phyloP scores from a whole-genome alignment of 1,140 invertebrate species.

The Orius insidiosus region DNA sequence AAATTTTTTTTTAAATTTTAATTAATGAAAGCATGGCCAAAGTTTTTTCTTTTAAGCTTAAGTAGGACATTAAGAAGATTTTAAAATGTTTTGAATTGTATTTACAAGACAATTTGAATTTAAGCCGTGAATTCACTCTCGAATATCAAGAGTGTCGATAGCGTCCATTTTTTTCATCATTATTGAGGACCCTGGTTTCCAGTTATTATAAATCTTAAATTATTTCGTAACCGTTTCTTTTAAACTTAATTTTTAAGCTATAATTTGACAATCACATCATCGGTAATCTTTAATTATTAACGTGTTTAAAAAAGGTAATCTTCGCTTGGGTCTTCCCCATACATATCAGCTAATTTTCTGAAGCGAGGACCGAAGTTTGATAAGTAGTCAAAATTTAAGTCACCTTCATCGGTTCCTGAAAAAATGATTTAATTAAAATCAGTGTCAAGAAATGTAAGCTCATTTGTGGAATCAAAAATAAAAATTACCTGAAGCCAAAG shows the following conservation, averaged over 20 bases:
- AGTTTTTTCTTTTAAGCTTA: background rate
- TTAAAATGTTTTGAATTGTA: slow-evolving; percentile 1
- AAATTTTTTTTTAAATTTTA: too few species aligned
- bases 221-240: background rate
- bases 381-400: slow-evolving; percentile 92
- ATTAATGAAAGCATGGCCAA: too few species aligned
- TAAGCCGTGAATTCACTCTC: background rate
- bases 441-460: too few species aligned
- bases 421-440: slow-evolving; percentile 3
- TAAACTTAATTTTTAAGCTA: slow-evolving; percentile 34
- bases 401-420: slow-evolving; percentile 74
- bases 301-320: slow-evolving; percentile 33
- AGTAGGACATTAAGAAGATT: background rate
- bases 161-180: background rate
- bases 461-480: too few species aligned
- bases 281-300: slow-evolving; percentile 22
- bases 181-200: background rate
- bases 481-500: slow-evolving; percentile 66
- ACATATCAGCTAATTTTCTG: slow-evolving; percentile 93
- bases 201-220: background rate
- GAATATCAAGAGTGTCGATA: slow-evolving; percentile 2
- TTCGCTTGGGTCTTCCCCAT: slow-evolving; percentile 76
- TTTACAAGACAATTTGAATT: too few species aligned
- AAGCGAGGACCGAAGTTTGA: slow-evolving; percentile 93
- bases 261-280: slow-evolving; percentile 45